A percentile compares a stretch with the other conserved stretches of the same genome.
These are phyloP conservation scores for Drosophila rubida DNA, from an alignment of 2,888 invertebrate genomes.

Conservation along the genomic window DNA sequence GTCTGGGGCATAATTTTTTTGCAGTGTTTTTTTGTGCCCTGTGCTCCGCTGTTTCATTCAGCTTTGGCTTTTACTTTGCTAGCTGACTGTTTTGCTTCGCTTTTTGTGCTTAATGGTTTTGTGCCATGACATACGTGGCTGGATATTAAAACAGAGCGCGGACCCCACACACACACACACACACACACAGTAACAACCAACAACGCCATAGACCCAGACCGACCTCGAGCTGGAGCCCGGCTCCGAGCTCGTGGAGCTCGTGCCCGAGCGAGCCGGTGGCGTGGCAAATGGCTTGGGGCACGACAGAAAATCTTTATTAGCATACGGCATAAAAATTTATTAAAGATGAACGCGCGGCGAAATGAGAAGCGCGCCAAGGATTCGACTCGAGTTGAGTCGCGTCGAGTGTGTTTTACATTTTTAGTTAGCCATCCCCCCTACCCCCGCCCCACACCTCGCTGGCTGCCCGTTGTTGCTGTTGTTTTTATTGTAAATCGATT, in stretches of 20 bases:
- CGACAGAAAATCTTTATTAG: conserved; percentile 79
- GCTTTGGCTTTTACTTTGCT: conserved; percentile 69
- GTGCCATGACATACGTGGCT: conserved; percentile 81
- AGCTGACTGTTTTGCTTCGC: conserved; percentile 50
- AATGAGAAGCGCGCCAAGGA: conserved; percentile 54
- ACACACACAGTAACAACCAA: conserved; percentile 11
- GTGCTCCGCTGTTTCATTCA: conserved; percentile 55
- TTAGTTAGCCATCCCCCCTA: conserved; percentile 46
- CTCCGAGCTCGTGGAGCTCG: too few relatives aligned
- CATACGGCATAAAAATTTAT: conserved; percentile 81
- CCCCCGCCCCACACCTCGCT: conserved; percentile 9
- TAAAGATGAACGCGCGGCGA: conserved; percentile 72
- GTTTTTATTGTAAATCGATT: conserved; percentile 76
- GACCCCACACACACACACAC: conserved; percentile 13
- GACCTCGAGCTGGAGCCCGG: too few relatives aligned
- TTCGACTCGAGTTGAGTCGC: too few relatives aligned
- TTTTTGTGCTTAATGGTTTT: conserved; percentile 78
- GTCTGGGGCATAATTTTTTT: conserved; percentile 80
- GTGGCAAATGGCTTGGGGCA: conserved; percentile 66
- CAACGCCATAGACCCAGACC: conserved; percentile 10
- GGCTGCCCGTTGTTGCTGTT: conserved; percentile 3
- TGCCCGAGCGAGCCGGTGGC: not conserved
- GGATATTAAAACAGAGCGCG: conserved; percentile 72
- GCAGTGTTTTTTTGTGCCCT: conserved; percentile 35
- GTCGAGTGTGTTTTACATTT: conserved; percentile 49